These are phyloP conservation scores for Mercenaria mercenaria DNA, from an alignment of 1,140 invertebrate genomes.

Conservation along the genomic window DNA sequence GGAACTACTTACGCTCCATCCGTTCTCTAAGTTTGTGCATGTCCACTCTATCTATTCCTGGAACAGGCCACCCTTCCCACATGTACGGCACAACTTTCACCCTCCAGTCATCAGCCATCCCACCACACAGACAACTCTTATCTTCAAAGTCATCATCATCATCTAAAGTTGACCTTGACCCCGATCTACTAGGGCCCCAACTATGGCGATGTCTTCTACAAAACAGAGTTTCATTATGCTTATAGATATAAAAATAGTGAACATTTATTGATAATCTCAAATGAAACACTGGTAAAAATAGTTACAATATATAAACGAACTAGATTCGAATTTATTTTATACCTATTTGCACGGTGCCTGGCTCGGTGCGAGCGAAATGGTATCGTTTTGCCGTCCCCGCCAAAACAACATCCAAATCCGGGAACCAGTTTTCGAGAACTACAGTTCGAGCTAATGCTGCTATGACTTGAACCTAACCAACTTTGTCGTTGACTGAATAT, in stretches of 20 bases:
- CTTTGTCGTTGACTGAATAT: slow-evolving; percentile 9
- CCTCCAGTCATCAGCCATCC: slow-evolving; percentile 48
- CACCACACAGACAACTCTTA: slow-evolving; percentile 17
- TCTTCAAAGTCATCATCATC: slow-evolving; percentile 40
- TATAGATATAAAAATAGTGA: not conserved
- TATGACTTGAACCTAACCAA: slow-evolving; percentile 23
- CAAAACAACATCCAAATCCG: slow-evolving; percentile 61
- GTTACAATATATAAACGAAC: not conserved
- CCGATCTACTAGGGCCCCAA: slow-evolving; percentile 40
- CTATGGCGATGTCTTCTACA: slow-evolving; percentile 25
- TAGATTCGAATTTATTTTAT: not conserved
- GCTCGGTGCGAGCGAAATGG: slow-evolving; percentile 28
- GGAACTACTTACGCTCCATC: slow-evolving; percentile 37
- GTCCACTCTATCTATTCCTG: slow-evolving; percentile 3
- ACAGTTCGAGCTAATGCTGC: slow-evolving; percentile 14
- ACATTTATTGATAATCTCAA: not conserved
- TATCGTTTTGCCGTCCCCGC: slow-evolving; percentile 49
- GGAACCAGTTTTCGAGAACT: slow-evolving; percentile 21
- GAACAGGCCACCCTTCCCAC: slow-evolving; percentile 46
- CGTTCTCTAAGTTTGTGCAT: slow-evolving; percentile 16
- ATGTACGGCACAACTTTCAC: slow-evolving; percentile 51
- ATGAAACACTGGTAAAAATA: not conserved
- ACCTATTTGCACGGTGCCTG: not conserved
- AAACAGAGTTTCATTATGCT: not conserved
- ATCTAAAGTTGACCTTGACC: slow-evolving; percentile 52